Evolutionary conservation across 1,140 invertebrate species (phyloP), one percentile per base, ranked within the genome.

Genomic region (Harlomillsia oculata): DNA sequence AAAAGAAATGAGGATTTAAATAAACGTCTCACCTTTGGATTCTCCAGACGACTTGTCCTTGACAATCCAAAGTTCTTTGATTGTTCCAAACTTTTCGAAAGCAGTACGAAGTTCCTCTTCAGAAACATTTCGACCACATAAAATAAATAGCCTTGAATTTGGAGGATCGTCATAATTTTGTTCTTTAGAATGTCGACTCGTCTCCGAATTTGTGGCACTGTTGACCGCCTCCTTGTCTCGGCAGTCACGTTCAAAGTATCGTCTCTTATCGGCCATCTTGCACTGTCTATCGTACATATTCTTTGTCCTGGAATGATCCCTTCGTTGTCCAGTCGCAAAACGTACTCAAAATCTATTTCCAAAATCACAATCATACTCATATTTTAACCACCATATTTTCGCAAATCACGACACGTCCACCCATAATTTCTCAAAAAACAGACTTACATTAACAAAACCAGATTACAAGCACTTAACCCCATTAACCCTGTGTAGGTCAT

Each of bases 51-150:
- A 78, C 32, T 85, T 82, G 69, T 93, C 87, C 74, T 84, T 88
- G 6, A 93, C 85, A 63, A 92, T 81, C 81, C 85, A 87, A 28
- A 94, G 78, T 72, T 93, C 87, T 72, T 92, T 85, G 45, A 95
- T 85, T 28, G 77, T 78, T 14, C 91, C 91, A 72, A 81, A 92
- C 59, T 81, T 80, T 36, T 81, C 78, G 70, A 95, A 95, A 5
- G 78, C 77, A 43, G 82, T 78, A 56, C 81, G 75, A 52, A 92
- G 82, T 64, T 89, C 84, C 53, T 87, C 82, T 70, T 91, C 87
- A 16, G 78, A 81, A 32, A 88, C 75, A 41, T 78, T 79, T 74
- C 89, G 91, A 55, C 82, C 84, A 64, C 87, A 89, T 54, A 94
- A 82, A 63, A 94, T 83, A 70, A 95, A 94, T 21, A 95, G 72